Percentiles rank a stretch among this genome's conserved stretches.
Evolutionary conservation across 2,113 vertebrate genomes (phyloP).

Genomic region (Microcebus lehilahytsara): DNA sequence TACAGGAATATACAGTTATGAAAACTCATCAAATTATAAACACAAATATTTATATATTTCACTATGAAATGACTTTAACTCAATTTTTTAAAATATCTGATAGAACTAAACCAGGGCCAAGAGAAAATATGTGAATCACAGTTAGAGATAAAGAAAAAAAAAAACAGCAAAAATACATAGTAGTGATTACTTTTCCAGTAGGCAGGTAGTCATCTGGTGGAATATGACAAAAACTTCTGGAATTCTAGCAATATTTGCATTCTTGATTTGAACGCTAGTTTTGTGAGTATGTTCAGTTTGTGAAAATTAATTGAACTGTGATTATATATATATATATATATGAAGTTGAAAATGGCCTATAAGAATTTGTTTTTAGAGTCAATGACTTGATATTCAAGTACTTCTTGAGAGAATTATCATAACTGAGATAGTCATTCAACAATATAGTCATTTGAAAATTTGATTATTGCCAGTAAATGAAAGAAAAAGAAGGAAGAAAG

Average conservation of each 20-base stretch:
- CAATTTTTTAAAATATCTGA: neutral
- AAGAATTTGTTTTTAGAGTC: neutral
- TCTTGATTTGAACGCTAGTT: neutral
- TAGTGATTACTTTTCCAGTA: neutral
- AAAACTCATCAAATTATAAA: neutral
- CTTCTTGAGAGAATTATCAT: neutral
- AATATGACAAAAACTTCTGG: neutral
- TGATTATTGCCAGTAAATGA: neutral
- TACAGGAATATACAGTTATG: neutral
- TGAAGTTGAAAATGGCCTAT: neutral
- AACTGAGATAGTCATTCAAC: neutral
- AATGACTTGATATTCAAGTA: neutral
- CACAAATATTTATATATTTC: neutral
- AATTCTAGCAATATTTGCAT: neutral
- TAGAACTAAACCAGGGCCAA: neutral
- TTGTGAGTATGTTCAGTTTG: neutral
- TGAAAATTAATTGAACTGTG: neutral
- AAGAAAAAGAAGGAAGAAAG: neutral
- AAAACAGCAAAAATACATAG: neutral
- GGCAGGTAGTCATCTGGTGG: rapidly evolving
- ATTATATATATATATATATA: neutral
- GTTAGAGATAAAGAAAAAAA: neutral
- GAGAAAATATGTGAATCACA: neutral
- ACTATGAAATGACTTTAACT: neutral
- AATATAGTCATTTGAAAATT: neutral